phyloP scores from a whole-genome alignment of 1,140 invertebrate species.

The Hyphantria cunea region DNA sequence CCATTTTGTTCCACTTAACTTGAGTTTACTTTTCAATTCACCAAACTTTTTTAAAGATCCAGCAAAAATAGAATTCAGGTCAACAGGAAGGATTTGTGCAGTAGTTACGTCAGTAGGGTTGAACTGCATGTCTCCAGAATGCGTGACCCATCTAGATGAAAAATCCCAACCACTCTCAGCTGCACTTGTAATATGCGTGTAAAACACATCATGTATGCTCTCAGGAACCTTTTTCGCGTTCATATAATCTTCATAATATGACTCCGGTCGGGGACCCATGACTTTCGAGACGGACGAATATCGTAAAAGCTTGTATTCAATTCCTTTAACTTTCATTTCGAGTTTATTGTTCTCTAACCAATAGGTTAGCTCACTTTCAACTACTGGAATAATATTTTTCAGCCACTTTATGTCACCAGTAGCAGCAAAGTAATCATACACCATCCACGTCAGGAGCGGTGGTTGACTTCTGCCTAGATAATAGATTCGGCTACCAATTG shows the following conservation, averaged over 20 bases:
- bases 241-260: conserved; percentile 84
- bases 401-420: conserved; percentile 87
- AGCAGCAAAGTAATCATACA: conserved; percentile 85
- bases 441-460: conserved; percentile 91
- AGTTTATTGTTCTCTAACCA: conserved; percentile 84
- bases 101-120: conserved; percentile 83
- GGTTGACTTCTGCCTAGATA: conserved; percentile 90
- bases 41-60: conserved; percentile 80
- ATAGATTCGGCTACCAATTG: conserved; percentile 91
- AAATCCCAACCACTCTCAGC: conserved; percentile 96
- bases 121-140: conserved; percentile 71
- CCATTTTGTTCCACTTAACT: conserved; percentile 73
- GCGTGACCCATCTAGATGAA: conserved; percentile 90
- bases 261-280: conserved; percentile 89
- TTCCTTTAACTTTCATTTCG: conserved; percentile 80
- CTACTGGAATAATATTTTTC: conserved; percentile 78
- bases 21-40: conserved; percentile 75
- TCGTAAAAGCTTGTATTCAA: conserved; percentile 83
- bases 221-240: conserved; percentile 62
- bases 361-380: conserved; percentile 88
- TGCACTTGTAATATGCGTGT: conserved; percentile 87
- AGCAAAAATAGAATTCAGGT: conserved; percentile 91
- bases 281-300: conserved; percentile 77
- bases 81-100: conserved; percentile 89
- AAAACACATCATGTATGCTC: conserved; percentile 82